Percentiles rank a stretch among this genome's conserved stretches.
Conservation (phyloP, 2,113 vertebrate genomes). For the Laticauda colubrina region DNA sequence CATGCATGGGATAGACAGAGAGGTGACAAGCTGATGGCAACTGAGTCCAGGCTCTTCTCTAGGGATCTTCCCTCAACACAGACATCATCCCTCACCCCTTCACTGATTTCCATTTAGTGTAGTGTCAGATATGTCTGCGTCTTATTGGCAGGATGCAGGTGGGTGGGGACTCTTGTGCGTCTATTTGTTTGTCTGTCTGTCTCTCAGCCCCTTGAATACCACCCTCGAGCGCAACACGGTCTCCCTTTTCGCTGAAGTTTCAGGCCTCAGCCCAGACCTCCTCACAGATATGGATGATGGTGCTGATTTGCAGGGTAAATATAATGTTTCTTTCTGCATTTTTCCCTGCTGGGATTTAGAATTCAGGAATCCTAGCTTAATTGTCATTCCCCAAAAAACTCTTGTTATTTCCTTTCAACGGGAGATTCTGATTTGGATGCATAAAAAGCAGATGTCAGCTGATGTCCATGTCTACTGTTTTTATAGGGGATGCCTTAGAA, state of each 20-base stretch:
- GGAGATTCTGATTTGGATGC: background rate
- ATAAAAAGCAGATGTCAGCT: background rate
- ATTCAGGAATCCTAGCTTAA: background rate
- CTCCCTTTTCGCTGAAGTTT: constrained; percentile 48
- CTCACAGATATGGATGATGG: constrained; percentile 41
- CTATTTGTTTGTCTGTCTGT: constrained; percentile 14
- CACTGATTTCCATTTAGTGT: constrained; percentile 10
- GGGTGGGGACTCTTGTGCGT: background rate
- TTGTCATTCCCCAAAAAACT: background rate
- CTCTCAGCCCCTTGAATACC: constrained; percentile 16
- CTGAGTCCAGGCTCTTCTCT: background rate
- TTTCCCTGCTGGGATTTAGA: background rate
- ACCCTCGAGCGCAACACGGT: constrained; percentile 39
- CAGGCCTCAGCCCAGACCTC: constrained; percentile 38
- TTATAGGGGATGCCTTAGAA: constrained; percentile 33
- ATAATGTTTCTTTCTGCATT: background rate
- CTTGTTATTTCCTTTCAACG: background rate
- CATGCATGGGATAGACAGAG: background rate
- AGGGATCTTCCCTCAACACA: background rate
- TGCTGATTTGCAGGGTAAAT: constrained; percentile 43
- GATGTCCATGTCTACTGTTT: background rate
- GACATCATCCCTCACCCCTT: background rate
- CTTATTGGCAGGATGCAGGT: background rate
- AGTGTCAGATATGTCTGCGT: background rate
- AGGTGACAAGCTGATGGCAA: background rate